Evolutionary conservation across 2,113 vertebrate species (phyloP).

Genomic region (Paradoxurus hermaphroditus): DNA sequence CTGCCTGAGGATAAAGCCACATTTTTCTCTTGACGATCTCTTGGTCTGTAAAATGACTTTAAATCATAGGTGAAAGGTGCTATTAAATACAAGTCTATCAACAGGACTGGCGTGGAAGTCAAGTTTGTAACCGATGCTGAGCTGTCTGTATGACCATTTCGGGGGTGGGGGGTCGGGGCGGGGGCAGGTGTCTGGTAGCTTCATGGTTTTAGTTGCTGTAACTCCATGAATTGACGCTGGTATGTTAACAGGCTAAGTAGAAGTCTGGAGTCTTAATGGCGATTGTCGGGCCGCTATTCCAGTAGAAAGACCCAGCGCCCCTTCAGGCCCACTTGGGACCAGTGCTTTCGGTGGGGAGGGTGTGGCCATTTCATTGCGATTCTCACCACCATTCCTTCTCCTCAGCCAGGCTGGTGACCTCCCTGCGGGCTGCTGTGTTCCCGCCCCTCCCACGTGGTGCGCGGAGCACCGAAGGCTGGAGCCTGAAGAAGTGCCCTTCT

Average conservation of each 20-base stretch:
- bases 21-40: not conserved
- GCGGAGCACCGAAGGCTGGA: not conserved
- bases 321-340: not conserved
- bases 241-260: not conserved
- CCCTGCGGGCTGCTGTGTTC: not conserved
- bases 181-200: not conserved
- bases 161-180: no score
- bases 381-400: not conserved
- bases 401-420: not conserved
- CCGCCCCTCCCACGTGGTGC: rapidly evolving
- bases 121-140: not conserved
- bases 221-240: not conserved
- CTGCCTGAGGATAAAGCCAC: not conserved
- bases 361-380: not conserved
- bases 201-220: not conserved
- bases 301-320: not conserved
- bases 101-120: rapidly evolving
- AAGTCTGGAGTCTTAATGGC: not conserved
- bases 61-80: not conserved
- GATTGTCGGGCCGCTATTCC: not conserved
- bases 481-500: not conserved
- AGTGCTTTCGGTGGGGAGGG: not conserved
- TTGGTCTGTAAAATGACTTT: not conserved
- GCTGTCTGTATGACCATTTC: not conserved
- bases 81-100: not conserved